A percentile compares a stretch with the other conserved stretches of the same genome.
Conservation (phyloP, 2,113 vertebrate species). For the Daubentonia madagascariensis region DNA sequence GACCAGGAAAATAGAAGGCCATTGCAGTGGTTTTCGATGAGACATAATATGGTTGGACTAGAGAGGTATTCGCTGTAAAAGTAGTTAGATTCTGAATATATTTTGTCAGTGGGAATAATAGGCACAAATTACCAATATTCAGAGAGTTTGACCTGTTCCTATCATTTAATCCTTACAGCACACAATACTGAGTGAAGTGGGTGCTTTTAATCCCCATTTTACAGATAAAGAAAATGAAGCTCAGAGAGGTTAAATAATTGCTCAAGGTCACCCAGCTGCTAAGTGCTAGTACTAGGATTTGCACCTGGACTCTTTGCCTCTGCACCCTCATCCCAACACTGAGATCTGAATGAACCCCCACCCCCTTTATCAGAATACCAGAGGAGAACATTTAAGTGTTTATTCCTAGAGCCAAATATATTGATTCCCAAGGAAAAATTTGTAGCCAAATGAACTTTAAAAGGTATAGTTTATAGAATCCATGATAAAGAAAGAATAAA, state of each 20-base stretch:
- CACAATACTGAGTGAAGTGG: background rate
- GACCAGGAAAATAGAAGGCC: background rate
- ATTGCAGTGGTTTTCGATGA: background rate
- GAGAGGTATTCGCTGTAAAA: background rate
- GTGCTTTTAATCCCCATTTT: background rate
- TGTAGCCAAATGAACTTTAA: background rate
- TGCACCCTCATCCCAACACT: background rate
- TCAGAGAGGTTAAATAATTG: background rate
- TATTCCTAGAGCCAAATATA: background rate
- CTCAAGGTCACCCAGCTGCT: background rate
- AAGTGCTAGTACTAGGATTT: background rate
- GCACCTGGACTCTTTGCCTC: background rate
- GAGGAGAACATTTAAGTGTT: background rate
- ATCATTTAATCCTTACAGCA: background rate
- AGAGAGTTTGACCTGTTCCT: background rate
- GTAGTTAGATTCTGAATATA: background rate
- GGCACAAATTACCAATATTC: background rate
- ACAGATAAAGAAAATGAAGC: background rate
- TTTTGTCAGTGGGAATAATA: background rate
- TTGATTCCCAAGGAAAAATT: conserved; percentile 15
- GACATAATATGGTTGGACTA: background rate
- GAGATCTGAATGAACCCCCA: background rate
- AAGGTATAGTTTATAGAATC: background rate
- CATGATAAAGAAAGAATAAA: background rate
- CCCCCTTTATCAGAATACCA: background rate